A percentile compares a stretch with the other conserved stretches of the same genome.
Evolutionary conservation across 1,140 invertebrate genomes (phyloP).

Genomic region (Mylabris phalerata): DNA sequence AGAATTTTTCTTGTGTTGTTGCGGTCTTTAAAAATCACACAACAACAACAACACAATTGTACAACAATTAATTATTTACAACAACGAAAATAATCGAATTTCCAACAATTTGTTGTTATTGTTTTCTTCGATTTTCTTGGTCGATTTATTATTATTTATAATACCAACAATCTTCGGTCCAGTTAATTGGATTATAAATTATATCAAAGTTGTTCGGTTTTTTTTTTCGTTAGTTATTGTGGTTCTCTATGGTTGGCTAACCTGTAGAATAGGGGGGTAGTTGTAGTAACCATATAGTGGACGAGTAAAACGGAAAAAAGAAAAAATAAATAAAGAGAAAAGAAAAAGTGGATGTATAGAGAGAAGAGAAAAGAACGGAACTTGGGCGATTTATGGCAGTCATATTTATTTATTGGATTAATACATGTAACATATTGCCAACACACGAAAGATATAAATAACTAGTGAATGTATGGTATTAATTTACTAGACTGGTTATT

Average conservation of each 20-base stretch:
- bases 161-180: constrained; percentile 14
- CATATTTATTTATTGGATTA: constrained; percentile 46
- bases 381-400: constrained; percentile 40
- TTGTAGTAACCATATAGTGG: neutral
- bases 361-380: constrained; percentile 17
- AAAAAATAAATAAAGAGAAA: neutral
- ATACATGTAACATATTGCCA: constrained; percentile 45
- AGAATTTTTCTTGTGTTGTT: neutral
- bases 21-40: neutral
- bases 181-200: constrained; percentile 44
- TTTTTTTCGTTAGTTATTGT: constrained; percentile 4
- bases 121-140: neutral
- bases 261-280: neutral
- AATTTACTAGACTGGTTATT: constrained; percentile 41
- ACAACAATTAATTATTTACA: constrained; percentile 20
- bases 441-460: constrained; percentile 44
- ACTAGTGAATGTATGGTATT: constrained; percentile 42
- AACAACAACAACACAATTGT: constrained; percentile 2
- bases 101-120: neutral
- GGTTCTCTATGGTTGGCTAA: constrained; percentile 1
- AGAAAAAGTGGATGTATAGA: neutral
- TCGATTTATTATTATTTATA: no score
- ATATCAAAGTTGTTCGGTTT: constrained; percentile 22
- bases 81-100: no score
- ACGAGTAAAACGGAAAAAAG: neutral